Conservation (phyloP, 2,113 vertebrate species). For the Conger conger region DNA sequence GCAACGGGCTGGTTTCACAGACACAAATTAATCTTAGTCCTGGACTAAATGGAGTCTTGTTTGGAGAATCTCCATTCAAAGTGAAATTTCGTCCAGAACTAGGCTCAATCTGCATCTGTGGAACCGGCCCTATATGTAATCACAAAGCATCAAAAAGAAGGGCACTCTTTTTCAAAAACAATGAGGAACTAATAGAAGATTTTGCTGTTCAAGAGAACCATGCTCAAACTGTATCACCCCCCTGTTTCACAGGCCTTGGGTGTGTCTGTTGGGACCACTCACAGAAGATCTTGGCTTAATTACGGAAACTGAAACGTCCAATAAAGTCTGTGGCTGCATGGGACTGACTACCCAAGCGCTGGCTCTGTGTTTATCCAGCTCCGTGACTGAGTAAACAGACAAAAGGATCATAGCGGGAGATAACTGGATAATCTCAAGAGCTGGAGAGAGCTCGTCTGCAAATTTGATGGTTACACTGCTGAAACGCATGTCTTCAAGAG, state of each 20-base stretch:
- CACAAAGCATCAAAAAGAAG: no score
- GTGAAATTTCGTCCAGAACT: no score
- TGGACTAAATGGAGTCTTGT: no score
- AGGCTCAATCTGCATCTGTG: no score
- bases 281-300: neutral
- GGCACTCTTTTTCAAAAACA: no score
- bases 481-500: no score
- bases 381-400: neutral
- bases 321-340: neutral
- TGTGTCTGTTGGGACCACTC: neutral
- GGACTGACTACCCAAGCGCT: neutral
- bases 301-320: neutral
- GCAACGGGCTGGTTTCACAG: no score
- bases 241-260: neutral
- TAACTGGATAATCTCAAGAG: neutral
- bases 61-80: no score
- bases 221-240: neutral
- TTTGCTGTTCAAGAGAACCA: neutral
- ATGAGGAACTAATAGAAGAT: no score
- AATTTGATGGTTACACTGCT: no score
- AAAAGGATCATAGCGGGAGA: neutral
- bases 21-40: no score
- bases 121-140: no score
- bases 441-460: neutral
- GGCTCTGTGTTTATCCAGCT: neutral